Base-by-base conservation (phyloP, 2,888 invertebrate genomes). In the Scelioninae gen. 2 region DNA sequence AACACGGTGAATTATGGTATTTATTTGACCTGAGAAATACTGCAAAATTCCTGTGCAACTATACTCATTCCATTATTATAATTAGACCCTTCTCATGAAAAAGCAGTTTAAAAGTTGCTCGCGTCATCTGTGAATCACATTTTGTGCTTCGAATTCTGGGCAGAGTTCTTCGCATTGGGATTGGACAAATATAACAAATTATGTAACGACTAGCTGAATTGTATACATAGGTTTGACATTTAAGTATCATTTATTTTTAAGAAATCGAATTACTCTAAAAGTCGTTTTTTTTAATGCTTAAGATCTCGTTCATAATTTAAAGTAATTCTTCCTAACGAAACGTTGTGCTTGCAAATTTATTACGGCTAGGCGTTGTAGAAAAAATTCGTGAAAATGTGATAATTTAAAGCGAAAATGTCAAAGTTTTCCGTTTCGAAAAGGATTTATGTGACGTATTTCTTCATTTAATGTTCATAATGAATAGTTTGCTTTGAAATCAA, bases 31-130 rank as follows among this genome's bases (percentile, higher is more conserved):
- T 52, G 68, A 58, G 58, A 57, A 57, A 64, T 50, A 63, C 48
- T 46, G 60, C 37, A 11, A 71, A 61, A 37, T 57, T 43, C 16
- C 33, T 31, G 28, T 37, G 43, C 25, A 43, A 45, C 43, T 61
- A 41, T 53, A 7, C 39, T 4, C 33, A n/a, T 57, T 55, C 35
- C 31, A 53, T 67, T 67, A 67, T 50, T 37, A 22, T 48, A 60
- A 67, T 72, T 72, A 72, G 48, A 65, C n/a, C 28, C 31, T 72
- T 55, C 43, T 48, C 39, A n/a, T 37, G 60, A 61, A 71, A 70
- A 52, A 53, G 33, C 13, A 60, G 35, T 53, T 52, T 60, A 45
- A 60, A 53, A 63, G 39, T 58, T 22, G 39, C 45, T 67, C 41
- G 16, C 57, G 55, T 65, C 55, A 48, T 65, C 5, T 9, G 41